A percentile compares a stretch with the other conserved stretches of the same genome.
These are phyloP conservation scores for Talpa occidentalis DNA, from an alignment of 2,113 vertebrate species.

Conservation along the genomic window DNA sequence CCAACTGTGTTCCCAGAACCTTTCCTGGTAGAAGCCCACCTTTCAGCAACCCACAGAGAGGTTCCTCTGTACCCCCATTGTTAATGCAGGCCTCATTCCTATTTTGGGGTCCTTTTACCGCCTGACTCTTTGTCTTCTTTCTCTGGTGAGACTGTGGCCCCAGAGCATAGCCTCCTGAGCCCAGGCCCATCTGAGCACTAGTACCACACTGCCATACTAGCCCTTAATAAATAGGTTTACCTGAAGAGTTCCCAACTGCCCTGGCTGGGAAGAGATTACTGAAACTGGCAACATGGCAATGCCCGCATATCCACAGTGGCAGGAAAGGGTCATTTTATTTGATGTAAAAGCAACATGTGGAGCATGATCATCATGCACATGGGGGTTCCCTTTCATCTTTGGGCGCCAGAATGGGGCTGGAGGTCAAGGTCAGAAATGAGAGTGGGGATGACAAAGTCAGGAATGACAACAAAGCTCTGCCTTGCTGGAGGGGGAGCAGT, in stretches of 20 bases:
- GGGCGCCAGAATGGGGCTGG: neutral
- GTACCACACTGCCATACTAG: too few species aligned
- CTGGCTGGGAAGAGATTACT: neutral
- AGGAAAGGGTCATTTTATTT: neutral
- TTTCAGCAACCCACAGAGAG: neutral
- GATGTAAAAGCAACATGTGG: neutral
- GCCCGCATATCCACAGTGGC: rapidly evolving
- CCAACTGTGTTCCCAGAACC: neutral
- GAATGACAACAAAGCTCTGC: neutral
- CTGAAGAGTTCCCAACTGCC: neutral
- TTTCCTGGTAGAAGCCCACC: neutral
- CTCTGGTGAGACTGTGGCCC: neutral
- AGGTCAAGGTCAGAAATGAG: neutral
- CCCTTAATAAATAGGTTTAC: neutral
- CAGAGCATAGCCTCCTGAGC: neutral
- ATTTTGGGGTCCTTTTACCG: neutral
- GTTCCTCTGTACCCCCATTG: neutral
- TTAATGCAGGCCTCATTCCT: neutral
- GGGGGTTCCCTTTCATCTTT: neutral
- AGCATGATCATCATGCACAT: neutral
- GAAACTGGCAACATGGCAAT: neutral
- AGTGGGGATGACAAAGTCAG: neutral
- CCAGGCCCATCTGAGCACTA: neutral
- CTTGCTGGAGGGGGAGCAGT: neutral
- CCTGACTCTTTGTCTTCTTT: neutral